Base-by-base conservation (phyloP, 2,888 invertebrate species). In the Agrochola lychnidis region DNA sequence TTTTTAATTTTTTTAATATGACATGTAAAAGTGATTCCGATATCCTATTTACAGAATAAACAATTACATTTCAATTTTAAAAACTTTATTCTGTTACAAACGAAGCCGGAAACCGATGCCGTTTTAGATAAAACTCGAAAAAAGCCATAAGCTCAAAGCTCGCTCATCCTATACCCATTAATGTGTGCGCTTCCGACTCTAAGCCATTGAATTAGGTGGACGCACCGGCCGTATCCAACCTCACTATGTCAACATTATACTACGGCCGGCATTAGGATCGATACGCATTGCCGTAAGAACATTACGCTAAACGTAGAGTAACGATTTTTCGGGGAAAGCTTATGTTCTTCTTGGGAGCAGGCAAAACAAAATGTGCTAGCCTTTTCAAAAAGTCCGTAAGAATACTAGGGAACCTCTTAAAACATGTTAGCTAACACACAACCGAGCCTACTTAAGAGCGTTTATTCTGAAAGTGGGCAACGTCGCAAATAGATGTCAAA, bases 211-310 rank as follows among this genome's bases (percentile, higher is more conserved):
- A 76, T 69, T 53, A 69, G 53, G 61, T 30, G 53, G 64, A 66
- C 56, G 45, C 30, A 66, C 64, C 59, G 53, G 56, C 48, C 59
- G 59, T 81, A 45, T 57, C 57, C 45, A 19, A 40, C 3, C 30
- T 12, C 14, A 6, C 40, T 19, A 22, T 70, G 78, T 67, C 53
- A 79, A 83, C 67, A 73, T 67, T 19, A 72, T 40, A 66, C 51
- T 59, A 67, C 66, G 79, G 30, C n/a, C 30, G 16, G 57, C 56
- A 1, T 45, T 25, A n/a, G 51, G 57, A 73, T 83, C 79, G 56
- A 78, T 70, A 70, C 67, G 73, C 62, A 19, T 25, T 70, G 69
- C 68, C 51, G 83, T 57, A 30, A 61, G 61, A n/a, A 83, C 9
- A 64, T 62, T 57, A 71, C 42, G 70, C 14, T 53, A 19, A 68